phyloP scores from a whole-genome alignment of 2,113 vertebrate species.

The Notarius lentiginosus region DNA sequence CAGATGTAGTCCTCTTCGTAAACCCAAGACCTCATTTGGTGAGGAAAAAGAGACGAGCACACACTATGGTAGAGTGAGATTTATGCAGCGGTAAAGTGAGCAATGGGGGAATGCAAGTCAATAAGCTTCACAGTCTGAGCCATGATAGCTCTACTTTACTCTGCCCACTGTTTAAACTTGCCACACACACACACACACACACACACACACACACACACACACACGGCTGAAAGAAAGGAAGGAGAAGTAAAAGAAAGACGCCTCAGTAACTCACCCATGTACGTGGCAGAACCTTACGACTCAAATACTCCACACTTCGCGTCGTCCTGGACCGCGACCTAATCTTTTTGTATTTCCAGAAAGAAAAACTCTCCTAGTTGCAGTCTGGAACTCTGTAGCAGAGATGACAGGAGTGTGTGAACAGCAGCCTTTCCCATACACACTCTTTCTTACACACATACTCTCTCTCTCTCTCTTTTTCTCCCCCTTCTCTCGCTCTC shows the following conservation, averaged over 20 bases:
- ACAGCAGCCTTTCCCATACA: slow-evolving; percentile 31
- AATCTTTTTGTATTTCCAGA: slow-evolving; percentile 14
- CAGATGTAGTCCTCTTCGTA: slow-evolving; percentile 7
- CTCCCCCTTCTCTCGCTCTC: slow-evolving; percentile 57
- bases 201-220: slow-evolving; percentile 10
- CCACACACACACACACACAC: slow-evolving; percentile 17
- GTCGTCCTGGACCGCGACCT: slow-evolving; percentile 22
- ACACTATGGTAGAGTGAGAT: slow-evolving; percentile 9
- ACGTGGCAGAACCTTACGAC: slow-evolving; percentile 19
- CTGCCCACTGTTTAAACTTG: slow-evolving; percentile 18
- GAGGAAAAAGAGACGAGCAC: not conserved
- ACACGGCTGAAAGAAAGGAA: not conserved
- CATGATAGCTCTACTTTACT: slow-evolving; percentile 14
- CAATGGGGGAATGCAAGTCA: slow-evolving; percentile 5
- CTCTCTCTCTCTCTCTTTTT: not conserved
- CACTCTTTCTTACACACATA: not conserved
- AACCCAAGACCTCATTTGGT: slow-evolving; percentile 4
- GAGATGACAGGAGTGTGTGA: slow-evolving; percentile 36
- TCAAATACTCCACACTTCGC: slow-evolving; percentile 8
- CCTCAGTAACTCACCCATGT: slow-evolving; percentile 48
- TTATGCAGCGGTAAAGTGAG: slow-evolving; percentile 13
- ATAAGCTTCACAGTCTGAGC: not conserved
- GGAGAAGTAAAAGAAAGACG: not conserved
- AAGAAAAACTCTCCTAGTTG: slow-evolving; percentile 17
- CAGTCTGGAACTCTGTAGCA: slow-evolving; percentile 24